A percentile compares a stretch with the other conserved stretches of the same genome.
These are phyloP conservation scores for Lamprotornis superbus DNA, from an alignment of 2,113 vertebrate species.

Conservation along the genomic window DNA sequence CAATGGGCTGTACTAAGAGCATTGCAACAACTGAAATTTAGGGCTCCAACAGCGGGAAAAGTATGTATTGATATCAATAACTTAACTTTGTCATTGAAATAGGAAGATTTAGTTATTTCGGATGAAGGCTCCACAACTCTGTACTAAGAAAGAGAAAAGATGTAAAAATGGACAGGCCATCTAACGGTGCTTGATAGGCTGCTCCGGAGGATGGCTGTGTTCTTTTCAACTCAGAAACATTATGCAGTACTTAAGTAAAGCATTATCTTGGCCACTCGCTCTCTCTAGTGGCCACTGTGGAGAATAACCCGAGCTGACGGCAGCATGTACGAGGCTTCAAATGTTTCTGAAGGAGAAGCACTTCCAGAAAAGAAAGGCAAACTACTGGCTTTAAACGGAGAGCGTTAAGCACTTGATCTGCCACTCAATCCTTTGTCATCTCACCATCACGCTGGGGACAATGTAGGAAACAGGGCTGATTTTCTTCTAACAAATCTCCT, in stretches of 20 bases:
- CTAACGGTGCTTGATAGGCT: background rate
- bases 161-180: background rate
- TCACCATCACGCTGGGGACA: background rate
- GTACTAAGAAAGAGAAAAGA: background rate
- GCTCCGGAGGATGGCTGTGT: background rate
- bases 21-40: background rate
- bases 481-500: background rate
- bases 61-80: background rate
- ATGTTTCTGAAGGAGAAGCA: background rate
- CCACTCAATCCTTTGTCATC: background rate
- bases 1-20: background rate
- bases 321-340: background rate
- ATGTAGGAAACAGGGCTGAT: background rate
- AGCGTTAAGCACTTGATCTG: background rate
- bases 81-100: background rate
- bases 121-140: background rate
- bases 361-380: background rate
- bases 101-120: background rate
- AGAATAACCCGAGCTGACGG: background rate
- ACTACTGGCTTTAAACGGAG: background rate
- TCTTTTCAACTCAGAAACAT: background rate
- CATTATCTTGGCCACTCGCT: constrained; percentile 61
- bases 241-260: background rate
- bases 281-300: constrained; percentile 57
- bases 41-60: background rate